Conservation (phyloP, 64 coral and sea anemone species). For the Montipora sp. region DNA sequence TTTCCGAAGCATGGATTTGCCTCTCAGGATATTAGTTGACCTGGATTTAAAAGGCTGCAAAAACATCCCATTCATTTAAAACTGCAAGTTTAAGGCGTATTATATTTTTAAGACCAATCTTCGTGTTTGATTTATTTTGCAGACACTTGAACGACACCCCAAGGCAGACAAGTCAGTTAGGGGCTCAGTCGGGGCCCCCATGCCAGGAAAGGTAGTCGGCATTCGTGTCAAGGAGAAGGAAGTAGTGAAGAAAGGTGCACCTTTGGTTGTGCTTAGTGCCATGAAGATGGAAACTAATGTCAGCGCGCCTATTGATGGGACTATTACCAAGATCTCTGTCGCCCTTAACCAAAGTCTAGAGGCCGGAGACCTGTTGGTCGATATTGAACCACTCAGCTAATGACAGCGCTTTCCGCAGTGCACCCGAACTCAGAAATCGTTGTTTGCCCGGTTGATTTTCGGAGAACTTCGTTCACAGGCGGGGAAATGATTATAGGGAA, state of each 20-base stretch:
- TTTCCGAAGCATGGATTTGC: too few species aligned
- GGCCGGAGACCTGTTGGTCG: slow-evolving; percentile 86
- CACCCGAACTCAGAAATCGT: background rate
- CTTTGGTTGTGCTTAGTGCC: slow-evolving; percentile 93
- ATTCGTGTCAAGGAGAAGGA: slow-evolving; percentile 94
- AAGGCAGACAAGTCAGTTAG: slow-evolving; percentile 85
- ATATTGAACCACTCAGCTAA: slow-evolving; percentile 70
- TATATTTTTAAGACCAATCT: too few species aligned
- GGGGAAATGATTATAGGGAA: background rate
- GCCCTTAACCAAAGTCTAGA: slow-evolving; percentile 70
- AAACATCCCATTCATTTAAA: background rate
- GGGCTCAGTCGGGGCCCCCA: slow-evolving; percentile 95
- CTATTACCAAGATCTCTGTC: slow-evolving; percentile 76
- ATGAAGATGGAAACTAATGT: slow-evolving; percentile 99
- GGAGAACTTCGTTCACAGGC: background rate
- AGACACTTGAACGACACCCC: slow-evolving; percentile 82
- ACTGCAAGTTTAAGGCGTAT: background rate
- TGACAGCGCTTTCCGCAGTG: background rate
- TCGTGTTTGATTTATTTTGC: background rate
- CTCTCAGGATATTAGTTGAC: too few species aligned
- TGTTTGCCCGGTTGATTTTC: background rate
- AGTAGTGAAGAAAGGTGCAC: slow-evolving; percentile 85
- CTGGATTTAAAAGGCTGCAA: too few species aligned
- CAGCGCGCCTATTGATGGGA: slow-evolving; percentile 75
- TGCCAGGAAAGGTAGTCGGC: slow-evolving; percentile 94